Evolutionary conservation across 2,888 invertebrate genomes (phyloP).

Genomic region (Drosophila ochracea): DNA sequence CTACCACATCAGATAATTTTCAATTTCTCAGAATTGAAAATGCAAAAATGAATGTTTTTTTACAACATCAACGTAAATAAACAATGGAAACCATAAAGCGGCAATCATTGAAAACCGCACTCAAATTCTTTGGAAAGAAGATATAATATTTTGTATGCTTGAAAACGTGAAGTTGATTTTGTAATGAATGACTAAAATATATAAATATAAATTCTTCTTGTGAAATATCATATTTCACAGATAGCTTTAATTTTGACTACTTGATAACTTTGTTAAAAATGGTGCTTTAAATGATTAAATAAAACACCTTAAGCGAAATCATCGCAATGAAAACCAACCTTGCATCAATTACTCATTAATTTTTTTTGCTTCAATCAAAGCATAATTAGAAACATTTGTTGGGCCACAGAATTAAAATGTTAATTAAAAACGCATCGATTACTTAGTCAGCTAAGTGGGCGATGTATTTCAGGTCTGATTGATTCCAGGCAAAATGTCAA

Average conservation of each 20-base stretch:
- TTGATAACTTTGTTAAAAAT: too few species aligned
- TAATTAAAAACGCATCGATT: constrained; percentile 4
- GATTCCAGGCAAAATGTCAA: constrained; percentile 37
- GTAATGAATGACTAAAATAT: background rate
- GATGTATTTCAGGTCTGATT: constrained; percentile 20
- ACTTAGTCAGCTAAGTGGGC: background rate
- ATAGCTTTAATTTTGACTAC: background rate
- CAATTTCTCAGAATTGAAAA: background rate
- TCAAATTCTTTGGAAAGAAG: background rate
- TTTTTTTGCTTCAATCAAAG: background rate
- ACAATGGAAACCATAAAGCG: background rate
- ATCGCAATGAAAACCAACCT: background rate
- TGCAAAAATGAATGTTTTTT: background rate
- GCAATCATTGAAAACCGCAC: background rate
- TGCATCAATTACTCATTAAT: too few species aligned
- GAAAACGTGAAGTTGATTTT: background rate
- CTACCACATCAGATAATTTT: background rate
- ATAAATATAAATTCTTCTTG: background rate
- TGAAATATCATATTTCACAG: background rate
- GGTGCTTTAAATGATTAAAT: fast-evolving
- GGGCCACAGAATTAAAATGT: background rate
- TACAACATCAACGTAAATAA: background rate
- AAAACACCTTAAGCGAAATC: background rate
- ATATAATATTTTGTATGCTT: fast-evolving
- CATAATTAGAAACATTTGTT: background rate